Evolutionary conservation across 2,113 vertebrate species (phyloP), one percentile per base, ranked within the genome.

Genomic region (Emberiza fucata): DNA sequence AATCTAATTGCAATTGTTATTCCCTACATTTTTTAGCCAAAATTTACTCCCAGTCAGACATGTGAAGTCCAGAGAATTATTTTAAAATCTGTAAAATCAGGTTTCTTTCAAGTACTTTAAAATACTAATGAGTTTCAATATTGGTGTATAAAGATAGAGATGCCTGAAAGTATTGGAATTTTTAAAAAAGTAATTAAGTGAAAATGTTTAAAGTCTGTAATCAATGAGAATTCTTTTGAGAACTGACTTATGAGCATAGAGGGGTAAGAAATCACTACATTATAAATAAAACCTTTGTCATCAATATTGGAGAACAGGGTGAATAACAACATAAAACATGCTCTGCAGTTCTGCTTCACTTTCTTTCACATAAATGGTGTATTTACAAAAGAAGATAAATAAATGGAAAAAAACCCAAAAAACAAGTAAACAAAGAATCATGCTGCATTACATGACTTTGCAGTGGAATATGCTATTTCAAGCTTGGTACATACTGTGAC

Each of bases 401-500:
- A 87, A 86, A 89, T 13, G 22, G 50, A 66, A 21, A 56, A 39
- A 11, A 37, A 8, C 8, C 37, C 37, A 37, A 33, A 64, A 40
- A 51, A 11, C 9, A 42, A 65, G 2, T 29, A 66, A 88, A 27
- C 2, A 3, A 66, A 86, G 78, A 63, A 23, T 9, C 25, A 29
- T 53, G 39, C 23, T 71, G 27, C 12, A 4, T 84, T 69, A 50
- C n/a, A 37, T 44, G 42, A 48, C 48, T 71, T 35, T 51, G 61
- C 40, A 54, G 27, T 35, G 66, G 84, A 91, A 93, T 80, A 70
- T 71, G 85, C 56, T 88, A 83, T 94, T 96, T 92, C 79, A 53
- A 81, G 54, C 47, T 73, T 31, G 51, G 54, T 69, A 86, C 71
- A 77, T 66, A 70, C 40, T 72, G 35, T 63, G 81, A 70, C 80